phyloP scores from a whole-genome alignment of 1,140 invertebrate genomes.

The Dreissena rostriformis region DNA sequence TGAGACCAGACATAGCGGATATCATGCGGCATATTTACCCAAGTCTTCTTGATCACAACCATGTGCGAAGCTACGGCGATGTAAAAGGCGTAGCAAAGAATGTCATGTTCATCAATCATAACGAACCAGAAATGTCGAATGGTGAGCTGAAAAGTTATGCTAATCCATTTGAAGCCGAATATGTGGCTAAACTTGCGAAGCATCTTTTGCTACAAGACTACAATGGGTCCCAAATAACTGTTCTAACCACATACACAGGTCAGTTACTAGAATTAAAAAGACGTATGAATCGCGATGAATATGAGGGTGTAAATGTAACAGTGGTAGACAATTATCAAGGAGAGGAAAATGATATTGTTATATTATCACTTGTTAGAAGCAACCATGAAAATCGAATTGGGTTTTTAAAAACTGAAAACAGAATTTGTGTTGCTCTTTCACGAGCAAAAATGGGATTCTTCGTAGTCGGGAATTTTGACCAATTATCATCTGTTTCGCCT shows the following conservation, averaged over 20 bases:
- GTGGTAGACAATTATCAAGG: constrained; percentile 89
- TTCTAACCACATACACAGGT: constrained; percentile 56
- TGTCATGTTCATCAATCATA: constrained; percentile 79
- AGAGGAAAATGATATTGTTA: constrained; percentile 92
- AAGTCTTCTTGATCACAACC: constrained; percentile 72
- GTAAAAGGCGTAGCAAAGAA: constrained; percentile 77
- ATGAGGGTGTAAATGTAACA: constrained; percentile 81
- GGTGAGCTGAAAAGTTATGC: constrained; percentile 74
- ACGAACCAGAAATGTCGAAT: constrained; percentile 65
- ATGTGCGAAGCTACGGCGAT: constrained; percentile 70
- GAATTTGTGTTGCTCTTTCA: constrained; percentile 92
- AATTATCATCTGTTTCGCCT: constrained; percentile 79
- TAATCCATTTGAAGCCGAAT: constrained; percentile 78
- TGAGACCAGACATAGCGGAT: constrained; percentile 76
- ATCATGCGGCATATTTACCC: constrained; percentile 80
- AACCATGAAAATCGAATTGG: constrained; percentile 89
- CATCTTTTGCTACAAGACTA: constrained; percentile 80
- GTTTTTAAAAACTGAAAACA: constrained; percentile 86
- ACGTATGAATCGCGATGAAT: constrained; percentile 65
- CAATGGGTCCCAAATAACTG: constrained; percentile 27
- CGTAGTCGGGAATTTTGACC: constrained; percentile 87
- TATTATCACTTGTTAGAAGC: constrained; percentile 91
- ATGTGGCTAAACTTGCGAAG: constrained; percentile 65
- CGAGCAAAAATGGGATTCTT: constrained; percentile 89
- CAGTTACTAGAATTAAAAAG: constrained; percentile 74